Base-by-base conservation (phyloP, 2,888 invertebrate species). In the Rutpela maculata region DNA sequence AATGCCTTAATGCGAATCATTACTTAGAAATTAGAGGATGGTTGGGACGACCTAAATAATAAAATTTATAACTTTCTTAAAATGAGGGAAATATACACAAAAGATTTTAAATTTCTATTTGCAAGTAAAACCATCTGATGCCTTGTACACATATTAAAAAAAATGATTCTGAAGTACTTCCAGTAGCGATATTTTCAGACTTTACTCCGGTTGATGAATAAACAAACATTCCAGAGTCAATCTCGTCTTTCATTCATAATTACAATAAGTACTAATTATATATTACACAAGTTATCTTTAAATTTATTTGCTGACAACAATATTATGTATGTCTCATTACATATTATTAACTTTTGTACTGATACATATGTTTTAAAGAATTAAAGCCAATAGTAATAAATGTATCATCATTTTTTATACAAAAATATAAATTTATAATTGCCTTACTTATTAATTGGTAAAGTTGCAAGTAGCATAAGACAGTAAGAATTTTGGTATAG, bases 91-190 rank as follows among this genome's bases (percentile, higher is more conserved):
- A 3, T 59, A 22, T 15, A 26, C 9, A 26, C 31, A 10, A 26
- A 26, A 55, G 0, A 18, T 66, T 26, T 50, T 7, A 19, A 18
- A 22, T 50, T 50, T 66, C 7, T n/a, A 26, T 67, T 26, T 67
- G 50, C 67, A 67, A 67, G 67, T 67, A 67, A 55, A 67, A 67
- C 50, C 22, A 50, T 66, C 22, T 66, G 43, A 66, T 43, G 43
- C 26, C 26, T 38, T 66, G n/a, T 50, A 50, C 11, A 65, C n/a
- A 62, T 18, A 18, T 50, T 66, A 12, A 15, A 50, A 66, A 66
- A 55, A 66, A 55, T 26, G 1, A 55, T 67, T 55, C 55, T 67
- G 26, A 55, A 67, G 26, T 35, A 55, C 15, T 67, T 55, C n/a
- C 55, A 56, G 19, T 19, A 9, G 9, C 55, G 43, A 67, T 50